phyloP scores from a whole-genome alignment of 2,113 vertebrate species.

The Laticauda laticaudata region DNA sequence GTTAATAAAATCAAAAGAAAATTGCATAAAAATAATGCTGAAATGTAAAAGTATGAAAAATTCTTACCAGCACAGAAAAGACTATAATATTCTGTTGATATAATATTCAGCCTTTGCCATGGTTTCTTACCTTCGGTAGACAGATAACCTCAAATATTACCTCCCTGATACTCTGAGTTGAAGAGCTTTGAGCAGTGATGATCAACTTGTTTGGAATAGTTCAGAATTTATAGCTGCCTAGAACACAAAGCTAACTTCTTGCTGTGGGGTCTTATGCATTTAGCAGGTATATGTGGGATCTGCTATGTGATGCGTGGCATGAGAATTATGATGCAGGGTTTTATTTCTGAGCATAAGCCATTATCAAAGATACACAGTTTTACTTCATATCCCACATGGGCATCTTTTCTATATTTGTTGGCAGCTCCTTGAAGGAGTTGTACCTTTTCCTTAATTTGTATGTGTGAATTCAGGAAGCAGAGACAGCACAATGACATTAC shows the following conservation, averaged over 20 bases:
- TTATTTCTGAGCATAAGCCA: not conserved
- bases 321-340: not conserved
- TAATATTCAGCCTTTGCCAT: not conserved
- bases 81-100: not conserved
- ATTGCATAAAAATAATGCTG: not conserved
- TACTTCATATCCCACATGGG: not conserved
- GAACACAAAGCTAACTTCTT: not conserved
- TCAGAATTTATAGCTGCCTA: not conserved
- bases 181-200: not conserved
- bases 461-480: not conserved
- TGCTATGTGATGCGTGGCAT: not conserved
- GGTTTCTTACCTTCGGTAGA: not conserved
- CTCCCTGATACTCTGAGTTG: not conserved
- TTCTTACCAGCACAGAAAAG: not conserved
- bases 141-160: not conserved
- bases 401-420: not conserved
- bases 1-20: not conserved
- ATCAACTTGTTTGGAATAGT: not conserved
- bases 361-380: not conserved
- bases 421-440: not conserved
- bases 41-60: not conserved
- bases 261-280: not conserved
- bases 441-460: not conserved
- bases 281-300: not conserved
- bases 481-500: not conserved